These are phyloP conservation scores for Tauraco erythrolophus DNA, from an alignment of 2,113 vertebrate genomes.

Conservation along the genomic window DNA sequence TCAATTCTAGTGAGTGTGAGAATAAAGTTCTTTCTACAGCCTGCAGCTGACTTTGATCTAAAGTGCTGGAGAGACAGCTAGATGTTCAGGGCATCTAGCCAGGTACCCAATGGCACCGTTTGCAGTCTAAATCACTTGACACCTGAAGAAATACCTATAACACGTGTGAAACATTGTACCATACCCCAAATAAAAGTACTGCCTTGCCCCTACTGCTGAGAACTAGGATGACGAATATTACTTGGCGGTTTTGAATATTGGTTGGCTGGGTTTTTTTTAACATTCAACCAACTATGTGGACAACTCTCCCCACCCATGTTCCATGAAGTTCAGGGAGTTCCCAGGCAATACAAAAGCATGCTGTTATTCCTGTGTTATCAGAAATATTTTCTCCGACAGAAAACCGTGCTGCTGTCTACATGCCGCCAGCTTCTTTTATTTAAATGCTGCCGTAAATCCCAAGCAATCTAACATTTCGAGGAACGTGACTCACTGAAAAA, in stretches of 20 bases:
- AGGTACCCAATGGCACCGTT: accelerated
- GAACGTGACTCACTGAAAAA: accelerated
- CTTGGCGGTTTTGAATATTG: accelerated
- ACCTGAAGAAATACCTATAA: not conserved
- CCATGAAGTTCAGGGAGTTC: accelerated
- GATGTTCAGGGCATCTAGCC: not conserved
- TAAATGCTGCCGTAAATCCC: accelerated
- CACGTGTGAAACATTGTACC: accelerated
- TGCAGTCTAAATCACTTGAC: not conserved
- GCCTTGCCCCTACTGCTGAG: accelerated
- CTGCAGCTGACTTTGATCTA: accelerated
- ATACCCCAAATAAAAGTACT: accelerated
- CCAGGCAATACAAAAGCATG: accelerated
- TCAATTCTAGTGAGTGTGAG: accelerated
- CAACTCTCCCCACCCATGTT: accelerated
- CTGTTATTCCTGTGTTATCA: too few relatives aligned
- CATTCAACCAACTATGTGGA: accelerated
- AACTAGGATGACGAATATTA: accelerated
- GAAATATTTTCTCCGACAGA: too few relatives aligned
- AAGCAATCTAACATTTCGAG: accelerated
- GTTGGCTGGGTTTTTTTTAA: not conserved
- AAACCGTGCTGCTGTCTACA: accelerated
- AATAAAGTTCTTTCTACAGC: not conserved
- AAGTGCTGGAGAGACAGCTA: accelerated
- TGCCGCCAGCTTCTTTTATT: accelerated